Evolutionary conservation across 2,113 vertebrate species (phyloP), one percentile per base, ranked within the genome.

Genomic region (Brachionichthys hirsutus): DNA sequence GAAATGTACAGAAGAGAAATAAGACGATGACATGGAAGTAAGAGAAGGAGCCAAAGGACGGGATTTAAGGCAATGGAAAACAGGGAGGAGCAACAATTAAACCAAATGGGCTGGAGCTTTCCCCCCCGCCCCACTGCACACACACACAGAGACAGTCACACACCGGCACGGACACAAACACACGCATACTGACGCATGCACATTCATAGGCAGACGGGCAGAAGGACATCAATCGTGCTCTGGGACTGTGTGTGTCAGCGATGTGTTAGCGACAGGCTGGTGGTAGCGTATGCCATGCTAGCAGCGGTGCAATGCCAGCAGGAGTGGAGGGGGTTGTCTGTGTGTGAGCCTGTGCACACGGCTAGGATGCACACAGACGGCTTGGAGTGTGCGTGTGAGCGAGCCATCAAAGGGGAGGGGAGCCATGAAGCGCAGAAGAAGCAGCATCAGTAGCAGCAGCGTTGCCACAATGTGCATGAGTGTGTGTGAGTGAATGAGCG

Each of bases 331-430:
- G 77, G 67, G 70, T 73, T 79, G 75, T 73, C 62, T 71, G 82
- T 82, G 77, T 36, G 41, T 84, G 81, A 81, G 79, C 59, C 62
- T 64, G 54, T 51, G 78, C 16, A 73, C 70, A 81, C 61, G 55
- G 76, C 52, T 75, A 82, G 78, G 80, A 85, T 85, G 85, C 80
- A 85, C 81, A 78, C 75, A 79, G 69, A 83, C 55, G 79, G 78
- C 73, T 85, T 61, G 62, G 75, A 56, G 77, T 75, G 71, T 70
- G 76, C 81, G 76, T 76, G 80, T 62, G 82, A 82, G 85, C 68
- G 44, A 85, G 77, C 60, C 61, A 65, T 86, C 85, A 86, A 85
- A 88, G 82, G 82, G 85, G 79, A 83, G 85, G 83, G 79, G 79
- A 85, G 67, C 75, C 68, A 72, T 73, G 62, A 62, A 81, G 67